These are phyloP conservation scores for Apodemia zela DNA, from an alignment of 2,888 invertebrate genomes.

Conservation along the genomic window DNA sequence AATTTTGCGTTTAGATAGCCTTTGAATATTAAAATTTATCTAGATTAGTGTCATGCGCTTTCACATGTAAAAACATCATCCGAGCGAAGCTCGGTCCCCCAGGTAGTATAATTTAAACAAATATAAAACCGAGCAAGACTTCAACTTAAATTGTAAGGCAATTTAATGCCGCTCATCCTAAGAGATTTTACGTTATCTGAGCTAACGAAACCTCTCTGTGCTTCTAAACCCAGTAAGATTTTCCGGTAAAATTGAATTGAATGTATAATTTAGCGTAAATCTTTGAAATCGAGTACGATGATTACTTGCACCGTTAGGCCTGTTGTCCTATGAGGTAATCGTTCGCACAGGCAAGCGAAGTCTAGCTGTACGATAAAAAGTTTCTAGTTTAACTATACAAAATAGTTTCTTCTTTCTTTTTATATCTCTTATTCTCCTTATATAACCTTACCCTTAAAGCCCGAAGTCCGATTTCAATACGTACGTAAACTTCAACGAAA, in stretches of 20 bases:
- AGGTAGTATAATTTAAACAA: too few species aligned
- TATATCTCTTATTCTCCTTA: too few species aligned
- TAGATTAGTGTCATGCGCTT: too few species aligned
- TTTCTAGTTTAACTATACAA: neutral
- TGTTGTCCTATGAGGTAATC: neutral
- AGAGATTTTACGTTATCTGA: neutral
- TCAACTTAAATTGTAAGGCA: neutral
- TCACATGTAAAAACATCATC: too few species aligned
- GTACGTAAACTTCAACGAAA: too few species aligned
- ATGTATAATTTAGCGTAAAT: constrained; percentile 10
- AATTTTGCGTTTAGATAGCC: too few species aligned
- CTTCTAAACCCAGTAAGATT: neutral
- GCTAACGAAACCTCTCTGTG: neutral
- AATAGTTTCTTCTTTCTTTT: too few species aligned
- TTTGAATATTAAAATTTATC: too few species aligned
- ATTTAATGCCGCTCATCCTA: neutral
- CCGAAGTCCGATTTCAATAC: too few species aligned
- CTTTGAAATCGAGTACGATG: constrained; percentile 1
- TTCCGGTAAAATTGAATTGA: constrained; percentile 8
- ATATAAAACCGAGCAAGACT: too few species aligned
- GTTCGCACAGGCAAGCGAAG: neutral
- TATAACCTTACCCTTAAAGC: too few species aligned
- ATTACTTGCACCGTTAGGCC: neutral
- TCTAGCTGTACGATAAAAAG: neutral
- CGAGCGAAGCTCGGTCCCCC: too few species aligned